A percentile compares a stretch with the other conserved stretches of the same genome.
phyloP scores from a whole-genome alignment of 2,888 invertebrate genomes.

The Tineola bisselliella region DNA sequence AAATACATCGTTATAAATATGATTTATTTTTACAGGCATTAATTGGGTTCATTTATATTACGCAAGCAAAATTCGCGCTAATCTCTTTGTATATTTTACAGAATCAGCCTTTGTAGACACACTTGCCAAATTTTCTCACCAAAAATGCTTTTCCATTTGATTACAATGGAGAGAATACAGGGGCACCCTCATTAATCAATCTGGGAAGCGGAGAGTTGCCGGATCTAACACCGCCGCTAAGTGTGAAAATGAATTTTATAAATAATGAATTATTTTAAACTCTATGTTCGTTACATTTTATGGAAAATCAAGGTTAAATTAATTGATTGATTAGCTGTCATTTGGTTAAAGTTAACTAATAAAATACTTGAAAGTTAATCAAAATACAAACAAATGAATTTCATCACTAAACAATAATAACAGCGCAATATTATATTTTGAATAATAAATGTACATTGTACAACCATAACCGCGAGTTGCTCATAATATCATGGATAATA shows the following conservation, averaged over 20 bases:
- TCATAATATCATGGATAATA: not conserved
- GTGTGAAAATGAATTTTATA: constrained; percentile 36
- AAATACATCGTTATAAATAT: not conserved
- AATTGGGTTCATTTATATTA: constrained; percentile 8
- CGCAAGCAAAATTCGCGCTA: not conserved
- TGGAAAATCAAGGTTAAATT: not conserved
- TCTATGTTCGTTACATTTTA: not conserved
- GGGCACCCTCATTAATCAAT: constrained; percentile 35
- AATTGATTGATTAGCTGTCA: constrained; percentile 3
- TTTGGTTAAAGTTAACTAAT: not conserved
- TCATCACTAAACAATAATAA: not conserved
- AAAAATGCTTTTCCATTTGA: constrained; percentile 21
- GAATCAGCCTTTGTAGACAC: constrained; percentile 7
- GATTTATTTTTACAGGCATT: not conserved
- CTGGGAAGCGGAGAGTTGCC: constrained; percentile 22
- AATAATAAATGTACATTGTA: not conserved
- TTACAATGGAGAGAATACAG: constrained; percentile 26
- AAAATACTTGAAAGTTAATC: too few species aligned
- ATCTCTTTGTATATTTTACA: constrained; percentile 10
- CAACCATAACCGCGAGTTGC: not conserved
- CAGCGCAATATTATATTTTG: not conserved
- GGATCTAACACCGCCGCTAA: constrained; percentile 24
- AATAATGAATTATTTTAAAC: constrained; percentile 30
- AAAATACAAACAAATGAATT: too few species aligned
- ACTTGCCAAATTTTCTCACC: constrained; percentile 21